These are phyloP conservation scores for Pharmacophagus antenor DNA, from an alignment of 2,888 invertebrate genomes.

Conservation along the genomic window DNA sequence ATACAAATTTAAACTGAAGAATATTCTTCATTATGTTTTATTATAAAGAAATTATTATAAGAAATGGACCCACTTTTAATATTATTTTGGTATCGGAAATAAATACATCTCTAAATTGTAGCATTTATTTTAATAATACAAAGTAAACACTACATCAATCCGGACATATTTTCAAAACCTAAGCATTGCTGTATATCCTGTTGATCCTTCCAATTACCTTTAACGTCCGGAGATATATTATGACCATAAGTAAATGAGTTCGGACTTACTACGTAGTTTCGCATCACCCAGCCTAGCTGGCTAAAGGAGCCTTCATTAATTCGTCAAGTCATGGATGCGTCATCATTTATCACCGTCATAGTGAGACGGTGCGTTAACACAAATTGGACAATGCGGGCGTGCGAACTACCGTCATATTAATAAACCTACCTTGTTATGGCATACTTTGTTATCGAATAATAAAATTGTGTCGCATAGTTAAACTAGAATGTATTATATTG, in stretches of 20 bases:
- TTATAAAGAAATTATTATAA: no score
- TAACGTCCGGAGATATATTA: neutral
- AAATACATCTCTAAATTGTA: no score
- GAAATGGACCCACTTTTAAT: no score
- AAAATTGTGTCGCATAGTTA: neutral
- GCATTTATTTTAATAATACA: no score
- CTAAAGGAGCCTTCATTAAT: constrained; percentile 2
- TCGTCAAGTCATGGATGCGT: constrained; percentile 13
- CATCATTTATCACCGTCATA: constrained; percentile 19
- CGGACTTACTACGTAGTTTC: neutral
- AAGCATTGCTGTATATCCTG: neutral
- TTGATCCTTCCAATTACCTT: neutral
- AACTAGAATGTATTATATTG: neutral
- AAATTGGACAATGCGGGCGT: constrained; percentile 12
- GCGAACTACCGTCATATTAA: constrained; percentile 16
- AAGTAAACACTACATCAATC: no score
- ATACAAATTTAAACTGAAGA: no score
- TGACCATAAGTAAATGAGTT: neutral
- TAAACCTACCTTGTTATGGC: constrained; percentile 5
- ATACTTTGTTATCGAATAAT: constrained; percentile 9
- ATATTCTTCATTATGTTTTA: no score
- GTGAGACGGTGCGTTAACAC: constrained; percentile 10
- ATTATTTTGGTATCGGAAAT: no score
- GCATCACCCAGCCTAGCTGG: neutral
- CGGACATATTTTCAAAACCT: no score